These are phyloP conservation scores for Mesembrinibis cayennensis DNA, from an alignment of 2,113 vertebrate genomes.

Conservation along the genomic window DNA sequence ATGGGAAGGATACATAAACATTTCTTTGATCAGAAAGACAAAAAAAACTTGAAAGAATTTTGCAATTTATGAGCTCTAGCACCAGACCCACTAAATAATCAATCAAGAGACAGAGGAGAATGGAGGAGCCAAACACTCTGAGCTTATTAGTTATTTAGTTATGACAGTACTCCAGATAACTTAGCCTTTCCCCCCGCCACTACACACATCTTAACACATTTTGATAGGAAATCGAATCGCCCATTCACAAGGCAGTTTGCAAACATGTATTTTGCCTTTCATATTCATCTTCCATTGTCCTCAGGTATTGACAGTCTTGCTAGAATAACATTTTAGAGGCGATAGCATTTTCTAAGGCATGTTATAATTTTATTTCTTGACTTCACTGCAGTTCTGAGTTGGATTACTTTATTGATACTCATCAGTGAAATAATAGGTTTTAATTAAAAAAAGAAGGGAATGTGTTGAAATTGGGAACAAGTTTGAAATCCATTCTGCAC, in stretches of 20 bases:
- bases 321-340: neutral
- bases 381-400: neutral
- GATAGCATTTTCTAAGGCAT: neutral
- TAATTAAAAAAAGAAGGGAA: neutral
- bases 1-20: slow-evolving; percentile 15
- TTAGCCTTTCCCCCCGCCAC: neutral
- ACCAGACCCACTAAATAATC: neutral
- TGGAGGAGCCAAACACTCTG: neutral
- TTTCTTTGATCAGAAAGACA: slow-evolving; percentile 34
- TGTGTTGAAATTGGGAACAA: neutral
- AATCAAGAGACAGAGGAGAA: neutral
- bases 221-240: neutral
- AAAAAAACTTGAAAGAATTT: slow-evolving; percentile 28
- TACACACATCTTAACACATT: neutral
- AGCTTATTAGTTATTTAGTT: neutral
- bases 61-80: slow-evolving; percentile 5
- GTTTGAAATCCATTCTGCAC: neutral
- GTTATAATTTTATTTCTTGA: neutral
- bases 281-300: neutral
- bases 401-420: neutral
- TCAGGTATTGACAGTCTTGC: neutral
- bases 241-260: neutral
- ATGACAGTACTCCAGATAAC: neutral
- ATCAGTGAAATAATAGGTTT: neutral
- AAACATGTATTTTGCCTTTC: neutral